phyloP scores from a whole-genome alignment of 2,888 invertebrate genomes.

The Allophyes oxyacanthae region DNA sequence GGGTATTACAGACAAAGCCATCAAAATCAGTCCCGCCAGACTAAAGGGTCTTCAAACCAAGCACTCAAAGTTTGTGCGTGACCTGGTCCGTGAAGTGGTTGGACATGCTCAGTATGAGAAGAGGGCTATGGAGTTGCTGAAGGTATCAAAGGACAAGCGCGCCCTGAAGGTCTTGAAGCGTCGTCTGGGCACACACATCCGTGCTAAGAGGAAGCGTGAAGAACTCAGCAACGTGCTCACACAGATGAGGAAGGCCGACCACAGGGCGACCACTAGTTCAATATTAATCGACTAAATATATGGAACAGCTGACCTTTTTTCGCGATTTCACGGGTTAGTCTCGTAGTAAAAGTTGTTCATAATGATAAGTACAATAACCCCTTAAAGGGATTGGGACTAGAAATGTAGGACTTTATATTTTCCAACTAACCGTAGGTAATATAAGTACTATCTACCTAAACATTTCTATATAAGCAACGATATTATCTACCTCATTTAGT shows the following conservation, averaged over 20 bases:
- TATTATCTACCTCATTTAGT: background rate
- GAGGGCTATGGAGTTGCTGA: constrained; percentile 99
- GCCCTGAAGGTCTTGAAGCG: constrained; percentile 99
- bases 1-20: constrained; percentile 92
- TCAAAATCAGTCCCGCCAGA: constrained; percentile 95
- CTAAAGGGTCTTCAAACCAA: constrained; percentile 97
- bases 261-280: no score
- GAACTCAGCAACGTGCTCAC: constrained; percentile 98
- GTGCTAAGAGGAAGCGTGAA: constrained; percentile 99
- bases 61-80: constrained; percentile 98
- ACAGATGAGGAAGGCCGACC: constrained; percentile 99
- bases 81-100: constrained; percentile 98
- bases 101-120: constrained; percentile 99
- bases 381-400: no score
- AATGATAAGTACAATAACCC: no score
- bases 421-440: no score
- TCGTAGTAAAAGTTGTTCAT: no score
- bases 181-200: constrained; percentile 98
- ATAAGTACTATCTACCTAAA: no score
- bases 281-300: no score
- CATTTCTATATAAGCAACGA: constrained; percentile 7
- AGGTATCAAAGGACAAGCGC: constrained; percentile 99
- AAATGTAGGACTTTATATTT: no score
- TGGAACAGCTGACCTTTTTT: no score
- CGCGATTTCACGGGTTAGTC: no score